Evolutionary conservation across 1,140 invertebrate species (phyloP).

Genomic region (Drosophila pectinifera): DNA sequence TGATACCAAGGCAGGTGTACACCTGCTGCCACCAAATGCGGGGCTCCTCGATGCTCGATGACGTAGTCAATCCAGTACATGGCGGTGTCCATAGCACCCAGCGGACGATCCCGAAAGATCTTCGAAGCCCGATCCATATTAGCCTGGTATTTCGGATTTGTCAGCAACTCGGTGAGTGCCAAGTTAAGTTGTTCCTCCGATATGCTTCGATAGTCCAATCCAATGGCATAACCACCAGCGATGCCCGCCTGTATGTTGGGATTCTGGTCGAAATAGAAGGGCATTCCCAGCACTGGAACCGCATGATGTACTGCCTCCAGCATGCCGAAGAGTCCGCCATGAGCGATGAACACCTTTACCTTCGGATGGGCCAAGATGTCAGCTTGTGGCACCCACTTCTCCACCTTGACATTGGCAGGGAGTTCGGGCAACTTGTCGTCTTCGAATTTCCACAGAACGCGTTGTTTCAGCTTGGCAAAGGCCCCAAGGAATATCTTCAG

Average conservation of each 20-base stretch:
- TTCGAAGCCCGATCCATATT: slow-evolving; percentile 84
- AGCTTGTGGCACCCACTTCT: slow-evolving; percentile 88
- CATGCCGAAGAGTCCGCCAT: slow-evolving; percentile 87
- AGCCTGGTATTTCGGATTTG: slow-evolving; percentile 82
- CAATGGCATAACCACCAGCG: slow-evolving; percentile 50
- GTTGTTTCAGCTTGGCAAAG: slow-evolving; percentile 86
- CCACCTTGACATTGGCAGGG: slow-evolving; percentile 86
- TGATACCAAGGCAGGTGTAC: slow-evolving; percentile 87
- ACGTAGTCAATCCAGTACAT: slow-evolving; percentile 88
- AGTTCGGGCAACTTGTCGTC: slow-evolving; percentile 84
- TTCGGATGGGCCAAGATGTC: slow-evolving; percentile 88
- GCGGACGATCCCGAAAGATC: slow-evolving; percentile 86
- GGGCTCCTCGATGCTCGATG: slow-evolving; percentile 87
- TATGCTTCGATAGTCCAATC: slow-evolving; percentile 56
- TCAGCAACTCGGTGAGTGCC: slow-evolving; percentile 84
- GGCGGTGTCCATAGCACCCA: slow-evolving; percentile 86
- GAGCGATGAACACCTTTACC: slow-evolving; percentile 87
- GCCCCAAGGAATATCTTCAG: slow-evolving; percentile 85
- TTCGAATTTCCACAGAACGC: slow-evolving; percentile 88
- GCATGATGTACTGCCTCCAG: slow-evolving; percentile 87
- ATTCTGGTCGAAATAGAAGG: slow-evolving; percentile 87
- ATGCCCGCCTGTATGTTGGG: slow-evolving; percentile 55
- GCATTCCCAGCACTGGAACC: slow-evolving; percentile 87
- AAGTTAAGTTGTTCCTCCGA: slow-evolving; percentile 75
- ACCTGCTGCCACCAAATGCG: slow-evolving; percentile 86